Evolutionary conservation across 2,797 vertebrate genomes (phyloP).

Genomic region (Esox masquinongy): DNA sequence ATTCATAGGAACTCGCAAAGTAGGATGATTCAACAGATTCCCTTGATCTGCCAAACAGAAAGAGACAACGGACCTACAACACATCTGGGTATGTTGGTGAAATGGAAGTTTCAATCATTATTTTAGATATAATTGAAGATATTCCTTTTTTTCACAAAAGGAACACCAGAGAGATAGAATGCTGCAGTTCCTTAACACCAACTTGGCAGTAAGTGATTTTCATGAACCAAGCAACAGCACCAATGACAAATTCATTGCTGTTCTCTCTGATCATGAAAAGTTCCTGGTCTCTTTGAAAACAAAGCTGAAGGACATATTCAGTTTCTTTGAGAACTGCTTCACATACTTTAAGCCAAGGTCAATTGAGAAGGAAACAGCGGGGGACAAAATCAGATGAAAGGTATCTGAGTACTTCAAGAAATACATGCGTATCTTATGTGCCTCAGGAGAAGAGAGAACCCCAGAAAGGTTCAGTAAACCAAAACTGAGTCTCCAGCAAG

Average conservation of each 20-base stretch:
- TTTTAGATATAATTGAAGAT: constrained; percentile 63
- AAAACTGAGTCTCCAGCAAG: constrained; percentile 41
- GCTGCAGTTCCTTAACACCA: constrained; percentile 59
- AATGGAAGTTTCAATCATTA: constrained; percentile 72
- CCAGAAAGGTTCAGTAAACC: constrained; percentile 50
- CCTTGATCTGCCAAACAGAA: constrained; percentile 50
- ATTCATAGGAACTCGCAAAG: constrained; percentile 70
- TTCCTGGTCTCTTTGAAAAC: constrained; percentile 51
- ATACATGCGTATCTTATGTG: constrained; percentile 45
- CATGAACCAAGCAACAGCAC: constrained; percentile 6
- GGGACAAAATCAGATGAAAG: constrained; percentile 48
- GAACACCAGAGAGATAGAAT: constrained; percentile 46
- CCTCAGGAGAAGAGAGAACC: constrained; percentile 40
- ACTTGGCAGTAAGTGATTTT: constrained; percentile 31
- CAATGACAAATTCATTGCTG: constrained; percentile 27
- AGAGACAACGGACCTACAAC: constrained; percentile 67
- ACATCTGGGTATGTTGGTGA: constrained; percentile 76
- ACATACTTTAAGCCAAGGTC: constrained; percentile 54
- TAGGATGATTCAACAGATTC: constrained; percentile 44
- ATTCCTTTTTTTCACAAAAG: constrained; percentile 56
- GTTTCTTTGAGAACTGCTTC: constrained; percentile 54
- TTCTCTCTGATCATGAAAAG: constrained; percentile 40
- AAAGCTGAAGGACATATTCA: constrained; percentile 47
- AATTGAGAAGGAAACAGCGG: constrained; percentile 30
- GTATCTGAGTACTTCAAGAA: constrained; percentile 39